phyloP scores from a whole-genome alignment of 2,797 vertebrate genomes.

The Manis crassicaudata region DNA sequence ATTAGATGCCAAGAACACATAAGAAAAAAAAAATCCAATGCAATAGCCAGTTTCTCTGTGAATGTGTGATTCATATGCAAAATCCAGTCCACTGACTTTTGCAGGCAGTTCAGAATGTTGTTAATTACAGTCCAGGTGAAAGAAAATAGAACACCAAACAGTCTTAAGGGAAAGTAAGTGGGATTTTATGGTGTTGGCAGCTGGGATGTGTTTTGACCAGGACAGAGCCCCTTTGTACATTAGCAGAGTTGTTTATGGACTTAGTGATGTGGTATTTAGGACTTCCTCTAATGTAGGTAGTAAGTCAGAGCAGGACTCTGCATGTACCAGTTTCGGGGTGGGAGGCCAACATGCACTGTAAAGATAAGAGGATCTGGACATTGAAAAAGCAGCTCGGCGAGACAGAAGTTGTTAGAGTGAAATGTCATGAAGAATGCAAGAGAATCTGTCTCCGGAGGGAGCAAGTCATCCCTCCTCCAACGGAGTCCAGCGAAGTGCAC shows the following conservation, averaged over 20 bases:
- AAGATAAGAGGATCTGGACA: constrained; percentile 55
- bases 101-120: constrained; percentile 63
- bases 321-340: background rate
- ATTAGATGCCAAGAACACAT: constrained; percentile 35
- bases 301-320: constrained; percentile 52
- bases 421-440: background rate
- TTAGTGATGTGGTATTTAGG: constrained; percentile 56
- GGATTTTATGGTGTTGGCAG: constrained; percentile 37
- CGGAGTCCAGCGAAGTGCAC: background rate
- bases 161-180: constrained; percentile 62
- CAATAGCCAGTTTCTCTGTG: constrained; percentile 39
- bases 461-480: background rate
- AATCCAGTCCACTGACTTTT: constrained; percentile 65
- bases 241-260: constrained; percentile 44
- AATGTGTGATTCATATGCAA: constrained; percentile 65
- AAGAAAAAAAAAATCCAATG: constrained; percentile 57
- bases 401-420: no score
- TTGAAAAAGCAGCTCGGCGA: background rate
- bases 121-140: constrained; percentile 68
- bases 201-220: background rate
- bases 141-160: constrained; percentile 61
- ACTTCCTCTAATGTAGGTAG: background rate
- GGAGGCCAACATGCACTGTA: constrained; percentile 9
- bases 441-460: background rate
- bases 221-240: background rate